Percentiles rank a stretch among this genome's conserved stretches.
phyloP scores from a whole-genome alignment of 2,888 invertebrate species.

The Nysson spinosus region DNA sequence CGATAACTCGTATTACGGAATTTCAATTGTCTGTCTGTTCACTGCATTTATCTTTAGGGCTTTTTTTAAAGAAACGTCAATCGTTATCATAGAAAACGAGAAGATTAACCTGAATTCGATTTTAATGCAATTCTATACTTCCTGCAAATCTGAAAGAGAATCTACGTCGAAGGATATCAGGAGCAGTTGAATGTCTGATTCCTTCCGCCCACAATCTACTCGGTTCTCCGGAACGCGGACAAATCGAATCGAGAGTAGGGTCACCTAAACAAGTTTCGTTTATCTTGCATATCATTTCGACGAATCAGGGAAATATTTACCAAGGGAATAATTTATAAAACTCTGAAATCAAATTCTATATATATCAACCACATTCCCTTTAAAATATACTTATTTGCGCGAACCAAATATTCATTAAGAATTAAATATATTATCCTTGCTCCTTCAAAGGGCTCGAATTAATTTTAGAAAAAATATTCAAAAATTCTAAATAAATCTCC shows the following conservation, averaged over 20 bases:
- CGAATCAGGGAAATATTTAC: conserved; percentile 16
- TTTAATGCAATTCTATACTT: no score
- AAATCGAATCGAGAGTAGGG: conserved; percentile 60
- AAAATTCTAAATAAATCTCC: no score
- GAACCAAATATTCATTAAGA: no score
- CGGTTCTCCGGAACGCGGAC: conserved; percentile 45
- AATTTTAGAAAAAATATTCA: no score
- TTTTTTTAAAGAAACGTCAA: background rate
- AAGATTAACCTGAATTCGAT: conserved; percentile 41
- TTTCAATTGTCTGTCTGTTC: no score
- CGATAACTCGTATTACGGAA: no score
- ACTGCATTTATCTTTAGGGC: no score
- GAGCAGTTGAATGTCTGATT: conserved; percentile 26
- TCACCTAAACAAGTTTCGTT: conserved; percentile 46
- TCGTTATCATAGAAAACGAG: conserved; percentile 31
- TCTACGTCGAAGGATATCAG: conserved; percentile 23
- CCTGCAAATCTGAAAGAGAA: no score
- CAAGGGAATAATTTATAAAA: conserved; percentile 10
- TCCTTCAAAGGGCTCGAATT: no score
- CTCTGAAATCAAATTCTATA: background rate
- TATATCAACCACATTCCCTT: background rate
- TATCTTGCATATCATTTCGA: conserved; percentile 29
- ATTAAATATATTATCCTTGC: no score
- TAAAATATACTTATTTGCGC: no score
- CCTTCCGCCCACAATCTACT: conserved; percentile 21